Conservation (phyloP, 1,140 invertebrate species). For the Drosophila mayri region DNA sequence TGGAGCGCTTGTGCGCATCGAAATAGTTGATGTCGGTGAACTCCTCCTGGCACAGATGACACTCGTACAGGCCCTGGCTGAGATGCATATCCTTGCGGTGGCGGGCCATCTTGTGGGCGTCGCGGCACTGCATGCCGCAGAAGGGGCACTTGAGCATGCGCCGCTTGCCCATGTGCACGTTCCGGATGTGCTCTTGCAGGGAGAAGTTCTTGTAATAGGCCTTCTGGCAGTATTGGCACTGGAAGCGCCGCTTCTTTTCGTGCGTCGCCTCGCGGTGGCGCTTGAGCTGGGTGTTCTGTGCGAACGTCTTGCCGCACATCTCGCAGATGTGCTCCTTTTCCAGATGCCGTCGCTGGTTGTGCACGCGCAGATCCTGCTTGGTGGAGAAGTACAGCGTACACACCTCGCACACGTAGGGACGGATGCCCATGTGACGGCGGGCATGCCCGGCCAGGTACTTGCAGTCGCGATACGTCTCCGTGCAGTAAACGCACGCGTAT, state of each 20-base stretch:
- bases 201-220: conserved; percentile 82
- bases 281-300: conserved; percentile 77
- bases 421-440: conserved; percentile 78
- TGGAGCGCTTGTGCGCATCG: conserved; percentile 80
- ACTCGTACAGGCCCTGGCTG: conserved; percentile 70
- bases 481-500: conserved; percentile 76
- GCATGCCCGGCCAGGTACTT: conserved; percentile 80
- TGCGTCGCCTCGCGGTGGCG: conserved; percentile 77
- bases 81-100: conserved; percentile 80
- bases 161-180: conserved; percentile 79
- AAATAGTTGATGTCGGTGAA: conserved; percentile 82
- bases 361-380: conserved; percentile 76
- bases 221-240: conserved; percentile 74
- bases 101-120: conserved; percentile 80
- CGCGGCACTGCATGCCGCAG: conserved; percentile 81
- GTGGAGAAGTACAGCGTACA: conserved; percentile 80
- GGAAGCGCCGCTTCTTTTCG: conserved; percentile 77
- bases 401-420: conserved; percentile 75
- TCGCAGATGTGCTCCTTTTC: conserved; percentile 83
- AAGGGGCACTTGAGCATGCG: conserved; percentile 79
- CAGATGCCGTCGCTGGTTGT: conserved; percentile 75
- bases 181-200: conserved; percentile 78
- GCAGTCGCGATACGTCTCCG: conserved; percentile 75
- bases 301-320: conserved; percentile 78
- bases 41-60: conserved; percentile 75